A percentile compares a stretch with the other conserved stretches of the same genome.
Evolutionary conservation across 1,140 invertebrate species (phyloP).

Genomic region (Drosophila kanapiae): DNA sequence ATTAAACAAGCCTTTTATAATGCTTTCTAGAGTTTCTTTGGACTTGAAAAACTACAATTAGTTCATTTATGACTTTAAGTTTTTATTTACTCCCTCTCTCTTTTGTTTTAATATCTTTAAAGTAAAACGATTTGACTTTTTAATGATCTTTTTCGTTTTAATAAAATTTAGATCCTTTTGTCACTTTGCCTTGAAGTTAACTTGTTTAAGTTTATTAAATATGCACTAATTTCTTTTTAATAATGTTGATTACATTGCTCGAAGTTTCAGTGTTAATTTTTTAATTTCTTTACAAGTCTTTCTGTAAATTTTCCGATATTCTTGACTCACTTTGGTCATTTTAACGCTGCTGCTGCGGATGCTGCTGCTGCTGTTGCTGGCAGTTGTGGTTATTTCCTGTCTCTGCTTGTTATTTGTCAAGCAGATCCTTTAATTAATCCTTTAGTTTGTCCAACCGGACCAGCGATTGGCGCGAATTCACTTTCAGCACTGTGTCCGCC

Average conservation of each 20-base stretch:
- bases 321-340: constrained; percentile 59
- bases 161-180: not conserved
- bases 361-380: not conserved
- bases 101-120: not conserved
- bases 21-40: not conserved
- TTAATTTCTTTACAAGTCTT: not conserved
- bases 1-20: not conserved
- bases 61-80: too few species aligned
- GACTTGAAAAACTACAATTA: not conserved
- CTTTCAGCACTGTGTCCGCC: constrained; percentile 57
- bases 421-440: constrained; percentile 50
- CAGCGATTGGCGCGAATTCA: constrained; percentile 57
- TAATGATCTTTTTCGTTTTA: not conserved
- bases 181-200: not conserved
- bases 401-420: constrained; percentile 9
- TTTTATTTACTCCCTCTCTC: not conserved
- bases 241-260: not conserved
- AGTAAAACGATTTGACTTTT: not conserved
- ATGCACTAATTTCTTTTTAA: not conserved
- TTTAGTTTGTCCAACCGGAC: constrained; percentile 23
- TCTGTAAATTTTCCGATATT: not conserved
- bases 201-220: not conserved
- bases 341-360: not conserved
- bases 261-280: too few species aligned
- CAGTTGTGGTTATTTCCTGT: constrained; percentile 10